Evolutionary conservation across 2,797 vertebrate species (phyloP), one percentile per base, ranked within the genome.

Genomic region (Chrosomus eos): DNA sequence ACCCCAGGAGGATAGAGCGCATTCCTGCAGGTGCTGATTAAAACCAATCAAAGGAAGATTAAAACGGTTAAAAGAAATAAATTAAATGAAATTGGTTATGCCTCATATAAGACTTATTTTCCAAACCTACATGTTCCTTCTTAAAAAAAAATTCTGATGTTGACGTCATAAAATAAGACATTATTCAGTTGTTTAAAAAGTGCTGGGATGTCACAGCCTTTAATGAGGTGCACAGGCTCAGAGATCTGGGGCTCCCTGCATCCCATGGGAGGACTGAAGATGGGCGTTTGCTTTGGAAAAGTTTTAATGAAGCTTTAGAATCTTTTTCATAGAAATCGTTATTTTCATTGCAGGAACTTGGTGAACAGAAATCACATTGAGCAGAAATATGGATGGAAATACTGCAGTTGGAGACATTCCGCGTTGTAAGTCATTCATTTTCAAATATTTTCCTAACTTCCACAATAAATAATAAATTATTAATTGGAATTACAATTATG

Each of bases 251-350:
- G 77, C 86, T 88, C 68, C 53, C 72, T 16, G 73, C 62, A 55
- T 89, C 87, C 87, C 87, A 84, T 51, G 81, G 83, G 88, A 80
- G 79, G 72, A 16, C 28, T 40, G 72, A 53, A 76, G 72, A 82
- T 88, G 87, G 91, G 89, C 89, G 87, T 89, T 90, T 71, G 88
- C 90, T 93, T 89, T 81, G 28, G 88, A 92, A 93, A 93, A 92
- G 92, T 93, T 94, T 93, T 93, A 94, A 94, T 93, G 93, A 93
- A 92, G 89, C 90, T 89, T 91, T 86, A 88, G 86, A 90, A 91
- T 89, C 92, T 87, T 84, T 87, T 87, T 83, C 86, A 81, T 75
- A 45, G 82, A 86, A 87, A 83, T 68, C 60, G 74, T 45, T 36
- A 58, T 76, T 66, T 81, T 67, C 55, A 64, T 48, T 48, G 67